phyloP scores from a whole-genome alignment of 2,797 vertebrate genomes.

The Tragopan temminckii region DNA sequence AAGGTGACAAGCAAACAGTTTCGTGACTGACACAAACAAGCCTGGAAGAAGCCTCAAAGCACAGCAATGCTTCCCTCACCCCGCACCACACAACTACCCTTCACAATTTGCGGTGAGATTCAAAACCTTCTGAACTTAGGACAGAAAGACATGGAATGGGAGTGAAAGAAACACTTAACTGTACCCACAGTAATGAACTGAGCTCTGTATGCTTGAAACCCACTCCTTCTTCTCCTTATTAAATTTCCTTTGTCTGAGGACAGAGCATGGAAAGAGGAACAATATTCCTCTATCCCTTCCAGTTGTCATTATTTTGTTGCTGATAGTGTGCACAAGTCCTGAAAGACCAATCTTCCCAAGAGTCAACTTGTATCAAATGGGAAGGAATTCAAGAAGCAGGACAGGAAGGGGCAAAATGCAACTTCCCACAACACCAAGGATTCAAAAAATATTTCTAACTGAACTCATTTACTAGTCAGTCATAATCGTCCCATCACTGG shows the following conservation, averaged over 20 bases:
- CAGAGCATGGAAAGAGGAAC: background rate
- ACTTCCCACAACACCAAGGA: background rate
- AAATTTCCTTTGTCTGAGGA: background rate
- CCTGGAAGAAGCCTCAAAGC: background rate
- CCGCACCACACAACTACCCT: background rate
- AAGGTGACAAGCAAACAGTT: background rate
- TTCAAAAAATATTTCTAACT: background rate
- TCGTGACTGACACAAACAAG: background rate
- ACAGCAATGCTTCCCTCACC: background rate
- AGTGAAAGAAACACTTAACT: background rate
- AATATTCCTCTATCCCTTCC: background rate
- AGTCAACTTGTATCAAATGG: background rate
- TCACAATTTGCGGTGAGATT: rapidly evolving
- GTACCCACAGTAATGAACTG: background rate
- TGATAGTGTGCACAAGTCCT: rapidly evolving
- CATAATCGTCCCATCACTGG: no score
- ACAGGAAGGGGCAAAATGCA: background rate
- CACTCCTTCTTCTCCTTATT: background rate
- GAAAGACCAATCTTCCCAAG: background rate
- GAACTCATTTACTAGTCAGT: background rate
- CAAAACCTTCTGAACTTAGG: background rate
- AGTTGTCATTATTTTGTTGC: background rate
- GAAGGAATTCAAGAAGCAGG: background rate
- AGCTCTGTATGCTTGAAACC: background rate
- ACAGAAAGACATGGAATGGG: rapidly evolving